Base-by-base conservation (phyloP, 2,797 vertebrate genomes). In the Anguilla megastoma region DNA sequence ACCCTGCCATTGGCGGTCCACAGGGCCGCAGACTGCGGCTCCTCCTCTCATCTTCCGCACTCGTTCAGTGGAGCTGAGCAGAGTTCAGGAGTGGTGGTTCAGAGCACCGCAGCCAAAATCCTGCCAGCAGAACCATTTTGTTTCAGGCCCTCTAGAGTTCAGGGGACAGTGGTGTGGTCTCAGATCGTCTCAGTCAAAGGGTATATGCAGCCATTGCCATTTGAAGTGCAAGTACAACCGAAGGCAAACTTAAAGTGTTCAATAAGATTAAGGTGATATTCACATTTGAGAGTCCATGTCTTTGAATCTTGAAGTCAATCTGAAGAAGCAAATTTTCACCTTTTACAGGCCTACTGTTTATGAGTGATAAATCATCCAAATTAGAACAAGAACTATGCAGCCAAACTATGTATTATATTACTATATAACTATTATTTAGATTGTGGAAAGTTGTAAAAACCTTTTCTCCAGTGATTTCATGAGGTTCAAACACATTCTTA, bases 121-220 rank as follows among this genome's bases (percentile, higher is more conserved):
- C 45, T 71, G 85, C 85, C 41, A 10, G 1, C 6, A 45, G 36
- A 86, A 50, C 60, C 85, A 69, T 66, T 86, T 86, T 86, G 63
- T 86, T 12, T 71, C 85, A 45, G 58, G 12, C 33, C 84, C 56
- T 63, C 18, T 18, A 63, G 84, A 41, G 33, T 36, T 66, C 33
- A 63, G 58, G 33, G 66, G 84, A 85, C 56, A 24, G 56, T 41
- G 33, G 58, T 18, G 58, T 36, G 36, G 21, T 66, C 56, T 45
- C 18, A 24, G 30, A 58, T 36, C 16, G 9, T 27, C 83, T 52
- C 83, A 54, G 41, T 8, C 14, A 3, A 54, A 27, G 41, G 41
- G n/a, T 30, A 85, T 6, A 54, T 5, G 48, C 16, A 27, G 30
- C 3, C 27, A 58, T 3, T 16, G 16, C 3, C 27, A 12, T 7